Conservation (phyloP, 2,113 vertebrate species). For the Elgaria multicarinata region DNA sequence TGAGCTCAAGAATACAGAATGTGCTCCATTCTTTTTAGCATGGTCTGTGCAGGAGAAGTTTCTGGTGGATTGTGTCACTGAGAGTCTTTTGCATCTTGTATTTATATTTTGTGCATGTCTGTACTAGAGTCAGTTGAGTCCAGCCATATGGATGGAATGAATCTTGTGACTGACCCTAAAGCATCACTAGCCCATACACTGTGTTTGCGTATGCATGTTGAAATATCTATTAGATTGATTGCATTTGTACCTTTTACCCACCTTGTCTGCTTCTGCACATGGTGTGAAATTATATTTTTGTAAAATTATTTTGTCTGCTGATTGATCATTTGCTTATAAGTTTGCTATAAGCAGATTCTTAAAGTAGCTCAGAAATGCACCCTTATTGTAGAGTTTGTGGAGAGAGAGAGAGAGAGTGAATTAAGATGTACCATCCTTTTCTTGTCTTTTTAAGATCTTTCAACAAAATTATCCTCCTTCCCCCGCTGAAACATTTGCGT, state of each 20-base stretch:
- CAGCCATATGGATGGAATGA: not conserved
- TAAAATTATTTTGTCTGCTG: slow-evolving; percentile 39
- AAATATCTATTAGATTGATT: slow-evolving; percentile 31
- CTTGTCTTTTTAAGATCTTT: slow-evolving; percentile 2
- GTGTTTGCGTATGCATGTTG: not conserved
- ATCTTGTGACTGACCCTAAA: not conserved
- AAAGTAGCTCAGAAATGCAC: slow-evolving; percentile 29
- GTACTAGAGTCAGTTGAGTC: not conserved
- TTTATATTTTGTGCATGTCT: slow-evolving; percentile 10
- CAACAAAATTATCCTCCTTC: not conserved
- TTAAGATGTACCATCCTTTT: slow-evolving; percentile 40
- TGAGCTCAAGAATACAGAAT: not conserved
- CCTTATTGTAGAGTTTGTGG: not conserved
- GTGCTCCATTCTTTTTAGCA: not conserved
- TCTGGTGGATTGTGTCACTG: not conserved
- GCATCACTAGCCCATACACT: not conserved
- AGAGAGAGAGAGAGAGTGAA: slow-evolving; percentile 23
- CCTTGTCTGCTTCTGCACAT: slow-evolving; percentile 37
- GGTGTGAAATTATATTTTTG: slow-evolving; percentile 62
- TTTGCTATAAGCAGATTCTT: slow-evolving; percentile 46
- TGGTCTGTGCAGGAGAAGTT: not conserved
- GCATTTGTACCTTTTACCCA: slow-evolving; percentile 17
- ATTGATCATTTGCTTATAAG: slow-evolving; percentile 17
- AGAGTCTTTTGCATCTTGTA: not conserved
- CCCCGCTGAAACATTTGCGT: not conserved